Base-by-base conservation (phyloP, 2,113 vertebrate genomes). In the Lophius piscatorius region DNA sequence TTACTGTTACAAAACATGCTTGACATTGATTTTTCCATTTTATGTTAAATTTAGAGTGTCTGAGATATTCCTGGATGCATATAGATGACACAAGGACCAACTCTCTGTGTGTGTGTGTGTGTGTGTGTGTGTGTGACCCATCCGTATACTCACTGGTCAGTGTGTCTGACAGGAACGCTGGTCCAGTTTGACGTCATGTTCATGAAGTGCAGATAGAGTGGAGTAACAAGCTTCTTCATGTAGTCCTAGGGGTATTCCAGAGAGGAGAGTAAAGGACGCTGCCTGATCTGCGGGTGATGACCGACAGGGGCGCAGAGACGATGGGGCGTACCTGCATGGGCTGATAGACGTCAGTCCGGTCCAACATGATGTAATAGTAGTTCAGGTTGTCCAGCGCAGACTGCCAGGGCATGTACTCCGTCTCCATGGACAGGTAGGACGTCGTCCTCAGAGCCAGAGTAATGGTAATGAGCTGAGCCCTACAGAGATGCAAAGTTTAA, bases 331-430 rank as follows among this genome's bases (percentile, higher is more conserved):
- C 96, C 94, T 91, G 81, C 94, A 98, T 94, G 10, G 81, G 79
- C 17, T 90, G 90, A 0, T 94, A 94, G 63, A 96, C 94, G 5
- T 94, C 92, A 0, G 88, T 91, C 23, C 92, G 93, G 61, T 97
- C 95, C 2, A 98, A 92, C 94, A 98, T 94, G 16, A 90, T 89
- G 74, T 78, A 62, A 64, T 93, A 93, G 76, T 95, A 95, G 9
- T 48, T 42, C 7, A 98, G 89, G 65, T 91, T 95, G 69, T 39
- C 73, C 41, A 95, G 63, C 0, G 94, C 92, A 0, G 93, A 89
- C 67, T 91, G 14, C 96, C 96, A 98, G 14, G 96, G 96, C 48
- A 98, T 87, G 86, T 94, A 98, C 0, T 84, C 91, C 0, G 0
- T 84, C 74, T 98, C 96, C 0, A 0, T 0, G 1, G 0, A 5